A percentile compares a stretch with the other conserved stretches of the same genome.
phyloP scores from a whole-genome alignment of 2,797 vertebrate genomes.

The Schizothorax lantsangensis region DNA sequence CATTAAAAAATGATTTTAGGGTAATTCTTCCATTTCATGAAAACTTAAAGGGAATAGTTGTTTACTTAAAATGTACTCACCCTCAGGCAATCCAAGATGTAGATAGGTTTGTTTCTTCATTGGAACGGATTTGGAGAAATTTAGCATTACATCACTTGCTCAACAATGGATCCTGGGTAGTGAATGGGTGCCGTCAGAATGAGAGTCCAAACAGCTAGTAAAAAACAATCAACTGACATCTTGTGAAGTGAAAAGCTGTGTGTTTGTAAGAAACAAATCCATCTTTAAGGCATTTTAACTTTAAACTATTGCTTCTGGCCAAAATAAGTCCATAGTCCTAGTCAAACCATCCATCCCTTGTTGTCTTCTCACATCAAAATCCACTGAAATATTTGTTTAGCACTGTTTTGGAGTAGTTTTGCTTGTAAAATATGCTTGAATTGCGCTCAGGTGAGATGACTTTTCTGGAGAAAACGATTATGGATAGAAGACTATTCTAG shows the following conservation, averaged over 20 bases:
- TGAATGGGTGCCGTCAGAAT: background rate
- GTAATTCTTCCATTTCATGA: background rate
- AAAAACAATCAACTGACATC: background rate
- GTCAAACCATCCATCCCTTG: background rate
- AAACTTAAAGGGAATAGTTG: background rate
- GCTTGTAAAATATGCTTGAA: background rate
- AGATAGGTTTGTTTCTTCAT: background rate
- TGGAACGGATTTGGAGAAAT: background rate
- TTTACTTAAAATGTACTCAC: background rate
- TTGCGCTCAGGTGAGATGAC: background rate
- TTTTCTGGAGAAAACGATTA: background rate
- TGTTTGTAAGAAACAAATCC: background rate
- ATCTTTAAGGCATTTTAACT: background rate
- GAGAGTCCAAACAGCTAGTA: background rate
- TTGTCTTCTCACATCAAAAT: background rate
- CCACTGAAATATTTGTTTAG: background rate
- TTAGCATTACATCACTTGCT: background rate
- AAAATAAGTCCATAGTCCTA: background rate
- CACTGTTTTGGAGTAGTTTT: background rate
- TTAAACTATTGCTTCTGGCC: background rate
- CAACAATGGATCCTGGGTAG: background rate
- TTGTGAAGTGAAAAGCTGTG: background rate
- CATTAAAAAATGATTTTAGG: background rate
- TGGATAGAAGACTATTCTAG: too few species aligned
- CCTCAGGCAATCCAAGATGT: background rate